These are phyloP conservation scores for Stichopus chloronotus DNA, from an alignment of 35 echinoderm and acorn worm species.

Conservation along the genomic window DNA sequence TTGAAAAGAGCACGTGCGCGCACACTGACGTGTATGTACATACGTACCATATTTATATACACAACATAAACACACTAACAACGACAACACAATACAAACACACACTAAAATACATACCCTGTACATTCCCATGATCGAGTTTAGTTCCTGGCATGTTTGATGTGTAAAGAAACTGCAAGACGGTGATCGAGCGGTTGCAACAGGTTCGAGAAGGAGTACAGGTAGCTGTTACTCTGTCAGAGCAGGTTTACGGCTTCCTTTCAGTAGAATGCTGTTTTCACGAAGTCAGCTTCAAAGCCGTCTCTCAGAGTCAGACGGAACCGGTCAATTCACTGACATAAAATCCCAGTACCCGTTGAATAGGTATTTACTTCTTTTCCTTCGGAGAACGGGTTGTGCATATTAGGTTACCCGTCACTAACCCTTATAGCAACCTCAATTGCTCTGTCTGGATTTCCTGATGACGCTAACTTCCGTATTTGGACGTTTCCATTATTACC, in stretches of 20 bases:
- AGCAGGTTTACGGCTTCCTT: background rate
- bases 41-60: no score
- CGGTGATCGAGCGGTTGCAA: background rate
- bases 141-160: conserved; percentile 6
- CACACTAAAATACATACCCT: conserved; percentile 5
- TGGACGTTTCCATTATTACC: conserved; percentile 20
- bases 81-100: no score
- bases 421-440: background rate
- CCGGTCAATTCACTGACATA: no score
- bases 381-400: background rate
- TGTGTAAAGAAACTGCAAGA: background rate
- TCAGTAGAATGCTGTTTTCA: background rate
- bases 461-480: conserved; percentile 43
- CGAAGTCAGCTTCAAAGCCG: background rate
- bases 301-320: background rate
- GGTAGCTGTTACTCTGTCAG: no score
- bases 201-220: background rate
- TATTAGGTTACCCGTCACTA: background rate
- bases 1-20: no score
- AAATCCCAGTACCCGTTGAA: no score
- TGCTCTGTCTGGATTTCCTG: background rate
- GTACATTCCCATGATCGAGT: background rate
- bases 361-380: no score
- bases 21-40: no score
- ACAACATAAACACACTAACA: no score